Conservation (phyloP, 2,113 vertebrate genomes). For the Sorex fumeus region DNA sequence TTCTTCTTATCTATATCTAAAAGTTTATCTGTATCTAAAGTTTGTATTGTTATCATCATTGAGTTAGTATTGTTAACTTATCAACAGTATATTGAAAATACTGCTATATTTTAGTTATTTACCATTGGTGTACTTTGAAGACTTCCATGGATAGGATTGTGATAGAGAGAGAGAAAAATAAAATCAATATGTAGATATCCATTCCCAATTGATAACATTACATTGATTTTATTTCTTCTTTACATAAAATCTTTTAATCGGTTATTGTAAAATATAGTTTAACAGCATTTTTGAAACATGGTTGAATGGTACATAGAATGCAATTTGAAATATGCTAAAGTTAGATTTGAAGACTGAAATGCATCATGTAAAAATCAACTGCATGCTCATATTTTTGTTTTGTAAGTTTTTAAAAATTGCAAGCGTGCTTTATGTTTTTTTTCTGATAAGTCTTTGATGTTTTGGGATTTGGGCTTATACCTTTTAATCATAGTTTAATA, state of each 20-base stretch:
- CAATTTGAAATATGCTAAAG: constrained; percentile 22
- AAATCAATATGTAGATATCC: background rate
- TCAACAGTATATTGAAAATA: background rate
- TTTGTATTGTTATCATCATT: background rate
- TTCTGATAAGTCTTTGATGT: constrained; percentile 44
- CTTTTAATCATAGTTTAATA: constrained; percentile 68
- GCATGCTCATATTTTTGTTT: constrained; percentile 39
- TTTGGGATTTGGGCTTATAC: constrained; percentile 47
- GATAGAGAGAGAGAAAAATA: background rate
- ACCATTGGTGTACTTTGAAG: background rate
- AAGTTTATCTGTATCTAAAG: background rate
- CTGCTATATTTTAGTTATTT: background rate
- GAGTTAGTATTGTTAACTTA: background rate
- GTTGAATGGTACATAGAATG: background rate
- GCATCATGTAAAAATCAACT: constrained; percentile 30
- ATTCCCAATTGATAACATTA: background rate
- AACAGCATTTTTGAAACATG: background rate
- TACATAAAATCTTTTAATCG: background rate
- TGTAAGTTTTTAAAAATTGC: background rate
- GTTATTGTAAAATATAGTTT: background rate
- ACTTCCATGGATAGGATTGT: background rate
- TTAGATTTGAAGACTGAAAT: constrained; percentile 50
- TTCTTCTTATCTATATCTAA: too few relatives aligned
- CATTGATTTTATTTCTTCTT: background rate
- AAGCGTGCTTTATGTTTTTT: constrained; percentile 27